These are phyloP conservation scores for Poeciliopsis turrubarensis DNA, from an alignment of 2,113 vertebrate genomes.

Conservation along the genomic window DNA sequence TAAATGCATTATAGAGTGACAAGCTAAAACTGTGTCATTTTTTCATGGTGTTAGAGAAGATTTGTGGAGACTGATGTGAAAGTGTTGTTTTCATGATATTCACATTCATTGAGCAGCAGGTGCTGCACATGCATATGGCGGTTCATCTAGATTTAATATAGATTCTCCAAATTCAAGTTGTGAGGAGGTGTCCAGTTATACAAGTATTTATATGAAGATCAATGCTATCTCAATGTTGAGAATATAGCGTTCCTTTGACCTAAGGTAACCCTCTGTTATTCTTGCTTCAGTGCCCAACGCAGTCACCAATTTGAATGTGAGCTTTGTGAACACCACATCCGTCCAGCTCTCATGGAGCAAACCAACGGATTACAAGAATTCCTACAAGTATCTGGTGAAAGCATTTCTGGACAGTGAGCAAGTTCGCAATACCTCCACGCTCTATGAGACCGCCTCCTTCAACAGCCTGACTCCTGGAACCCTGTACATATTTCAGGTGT, in stretches of 20 bases:
- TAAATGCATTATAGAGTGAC: no score
- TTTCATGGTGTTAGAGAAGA: no score
- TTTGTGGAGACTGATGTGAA: no score
- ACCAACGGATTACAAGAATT: conserved; percentile 36
- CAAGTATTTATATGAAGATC: conserved; percentile 50
- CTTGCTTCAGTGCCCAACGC: conserved; percentile 49
- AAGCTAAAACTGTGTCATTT: no score
- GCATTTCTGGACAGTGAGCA: fast-evolving
- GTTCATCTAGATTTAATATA: no score
- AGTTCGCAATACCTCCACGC: background rate
- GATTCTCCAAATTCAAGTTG: conserved; percentile 2
- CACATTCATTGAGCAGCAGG: no score
- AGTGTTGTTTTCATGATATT: no score
- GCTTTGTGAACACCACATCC: conserved; percentile 13
- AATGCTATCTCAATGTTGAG: background rate
- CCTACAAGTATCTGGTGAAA: conserved; percentile 51
- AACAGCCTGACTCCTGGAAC: conserved; percentile 25
- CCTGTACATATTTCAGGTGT: conserved; percentile 46
- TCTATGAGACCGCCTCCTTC: conserved; percentile 22
- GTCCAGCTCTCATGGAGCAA: conserved; percentile 47
- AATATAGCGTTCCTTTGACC: background rate
- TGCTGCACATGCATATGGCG: no score
- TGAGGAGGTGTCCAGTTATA: conserved; percentile 30
- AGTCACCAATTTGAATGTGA: conserved; percentile 32
- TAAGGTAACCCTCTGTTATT: conserved; percentile 4